Conservation (phyloP, 2,113 vertebrate species). For the Eublepharis macularius region DNA sequence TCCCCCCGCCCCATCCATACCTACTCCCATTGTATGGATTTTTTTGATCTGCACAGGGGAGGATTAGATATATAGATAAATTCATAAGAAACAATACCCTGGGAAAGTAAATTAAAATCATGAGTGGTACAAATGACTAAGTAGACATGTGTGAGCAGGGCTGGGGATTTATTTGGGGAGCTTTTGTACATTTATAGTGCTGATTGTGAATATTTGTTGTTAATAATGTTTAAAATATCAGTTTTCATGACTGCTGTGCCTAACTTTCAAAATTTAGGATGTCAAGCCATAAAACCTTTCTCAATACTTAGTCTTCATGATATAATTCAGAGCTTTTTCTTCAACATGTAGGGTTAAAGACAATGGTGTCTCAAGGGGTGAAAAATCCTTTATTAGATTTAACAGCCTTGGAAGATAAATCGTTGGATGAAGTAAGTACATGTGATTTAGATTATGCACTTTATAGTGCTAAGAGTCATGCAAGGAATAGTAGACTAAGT, state of each 20-base stretch:
- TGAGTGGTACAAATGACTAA: no score
- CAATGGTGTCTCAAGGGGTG: conserved; percentile 94
- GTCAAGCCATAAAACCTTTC: not conserved
- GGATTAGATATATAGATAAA: no score
- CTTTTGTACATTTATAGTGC: no score
- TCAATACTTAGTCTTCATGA: not conserved
- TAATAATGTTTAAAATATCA: not conserved
- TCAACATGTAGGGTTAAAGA: conserved; percentile 85
- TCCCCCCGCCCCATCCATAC: no score
- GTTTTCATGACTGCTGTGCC: not conserved
- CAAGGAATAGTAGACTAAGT: no score
- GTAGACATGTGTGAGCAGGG: no score
- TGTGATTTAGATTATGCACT: not conserved
- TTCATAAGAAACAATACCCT: no score
- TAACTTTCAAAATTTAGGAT: not conserved
- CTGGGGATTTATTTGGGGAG: no score
- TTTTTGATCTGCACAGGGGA: no score
- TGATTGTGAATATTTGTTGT: no score
- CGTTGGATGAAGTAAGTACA: conserved; percentile 91
- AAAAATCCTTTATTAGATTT: conserved; percentile 96
- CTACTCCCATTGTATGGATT: no score
- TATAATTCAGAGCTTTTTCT: conserved; percentile 1
- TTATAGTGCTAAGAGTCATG: not conserved
- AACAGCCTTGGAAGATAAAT: conserved; percentile 91
- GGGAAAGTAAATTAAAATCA: no score